Conservation (phyloP, 92 coral and sea anemone species). For the Palythoa grandiflora region DNA sequence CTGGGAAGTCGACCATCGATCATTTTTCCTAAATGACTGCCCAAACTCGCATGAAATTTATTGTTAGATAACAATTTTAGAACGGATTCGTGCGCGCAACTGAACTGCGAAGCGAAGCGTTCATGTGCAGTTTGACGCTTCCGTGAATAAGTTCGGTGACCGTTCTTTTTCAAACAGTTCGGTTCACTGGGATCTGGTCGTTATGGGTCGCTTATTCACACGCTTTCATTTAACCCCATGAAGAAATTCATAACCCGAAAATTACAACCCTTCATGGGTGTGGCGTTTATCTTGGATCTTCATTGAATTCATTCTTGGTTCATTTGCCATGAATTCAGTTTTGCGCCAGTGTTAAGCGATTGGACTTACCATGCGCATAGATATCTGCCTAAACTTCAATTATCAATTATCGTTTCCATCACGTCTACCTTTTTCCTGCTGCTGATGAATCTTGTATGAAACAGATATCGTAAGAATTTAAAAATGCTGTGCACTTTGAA, state of each 20-base stretch:
- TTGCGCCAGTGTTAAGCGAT: neutral
- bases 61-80: too few relatives aligned
- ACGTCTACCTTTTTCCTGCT: neutral
- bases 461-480: neutral
- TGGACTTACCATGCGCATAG: slow-evolving; percentile 1
- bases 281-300: slow-evolving; percentile 25
- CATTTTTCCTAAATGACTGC: too few relatives aligned
- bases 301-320: slow-evolving; percentile 26
- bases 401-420: neutral
- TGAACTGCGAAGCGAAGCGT: neutral
- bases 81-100: too few relatives aligned
- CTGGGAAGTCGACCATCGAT: too few relatives aligned
- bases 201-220: slow-evolving; percentile 11
- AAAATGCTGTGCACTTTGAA: neutral
- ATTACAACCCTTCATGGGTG: slow-evolving; percentile 2
- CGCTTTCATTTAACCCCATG: slow-evolving; percentile 9
- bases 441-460: slow-evolving; percentile 39
- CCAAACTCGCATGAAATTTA: too few relatives aligned
- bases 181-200: slow-evolving; percentile 7
- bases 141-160: slow-evolving; percentile 18
- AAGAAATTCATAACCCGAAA: neutral
- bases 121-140: neutral
- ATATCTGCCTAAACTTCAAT: neutral
- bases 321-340: slow-evolving; percentile 16
- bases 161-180: neutral